Percentiles rank a stretch among this genome's conserved stretches.
These are phyloP conservation scores for Tubulanus polymorphus DNA, from an alignment of 2,888 invertebrate species.

Conservation along the genomic window DNA sequence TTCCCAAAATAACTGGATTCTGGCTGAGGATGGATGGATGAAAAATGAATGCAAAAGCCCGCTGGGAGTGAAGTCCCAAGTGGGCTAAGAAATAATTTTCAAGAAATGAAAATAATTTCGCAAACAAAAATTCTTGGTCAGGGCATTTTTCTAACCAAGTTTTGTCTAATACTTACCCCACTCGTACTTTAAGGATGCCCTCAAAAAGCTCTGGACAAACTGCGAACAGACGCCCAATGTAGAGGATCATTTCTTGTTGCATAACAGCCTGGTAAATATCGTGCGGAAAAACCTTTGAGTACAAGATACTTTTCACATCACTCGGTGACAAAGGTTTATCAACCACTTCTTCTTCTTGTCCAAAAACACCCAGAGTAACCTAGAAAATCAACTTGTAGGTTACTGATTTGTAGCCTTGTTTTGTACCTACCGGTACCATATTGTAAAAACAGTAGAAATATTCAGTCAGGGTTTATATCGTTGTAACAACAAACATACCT, in stretches of 20 bases:
- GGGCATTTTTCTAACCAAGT: no score
- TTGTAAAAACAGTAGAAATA: neutral
- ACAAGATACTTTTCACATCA: conserved; percentile 90
- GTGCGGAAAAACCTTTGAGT: conserved; percentile 62
- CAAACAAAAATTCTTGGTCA: no score
- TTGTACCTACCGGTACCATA: neutral
- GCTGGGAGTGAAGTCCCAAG: neutral
- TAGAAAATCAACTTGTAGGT: conserved; percentile 19
- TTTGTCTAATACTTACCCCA: conserved; percentile 58
- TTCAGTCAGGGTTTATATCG: conserved; percentile 11
- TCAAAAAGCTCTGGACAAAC: conserved; percentile 91
- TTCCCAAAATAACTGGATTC: no score
- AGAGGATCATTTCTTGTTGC: conserved; percentile 88
- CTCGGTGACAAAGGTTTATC: conserved; percentile 96
- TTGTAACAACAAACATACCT: conserved; percentile 60
- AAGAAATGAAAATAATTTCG: no score
- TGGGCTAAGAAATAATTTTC: no score
- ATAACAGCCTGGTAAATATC: conserved; percentile 88
- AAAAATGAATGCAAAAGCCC: no score
- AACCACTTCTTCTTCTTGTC: conserved; percentile 83
- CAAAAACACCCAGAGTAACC: conserved; percentile 91
- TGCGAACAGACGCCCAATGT: conserved; percentile 87
- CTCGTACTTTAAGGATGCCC: conserved; percentile 80
- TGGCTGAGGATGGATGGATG: no score
- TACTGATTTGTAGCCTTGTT: no score